Conservation (phyloP, 2,797 vertebrate species). For the Ispidina lecontei region DNA sequence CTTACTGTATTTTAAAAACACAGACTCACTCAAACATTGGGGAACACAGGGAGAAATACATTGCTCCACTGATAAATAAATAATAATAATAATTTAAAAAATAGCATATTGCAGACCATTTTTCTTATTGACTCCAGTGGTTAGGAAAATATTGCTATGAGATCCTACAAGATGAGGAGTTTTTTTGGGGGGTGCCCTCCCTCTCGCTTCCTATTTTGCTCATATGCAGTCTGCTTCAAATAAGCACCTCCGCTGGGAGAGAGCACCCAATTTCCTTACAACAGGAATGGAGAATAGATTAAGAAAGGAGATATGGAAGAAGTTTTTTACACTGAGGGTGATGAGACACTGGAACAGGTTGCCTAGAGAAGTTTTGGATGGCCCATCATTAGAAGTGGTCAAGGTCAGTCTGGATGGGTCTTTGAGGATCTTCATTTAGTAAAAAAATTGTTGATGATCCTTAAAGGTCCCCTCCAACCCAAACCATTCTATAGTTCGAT, state of each 20-base stretch:
- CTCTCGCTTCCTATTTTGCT: neutral
- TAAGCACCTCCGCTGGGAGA: neutral
- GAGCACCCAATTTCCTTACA: neutral
- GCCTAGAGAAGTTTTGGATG: neutral
- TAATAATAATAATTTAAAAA: neutral
- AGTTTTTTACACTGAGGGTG: neutral
- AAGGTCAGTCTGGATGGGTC: rapidly evolving
- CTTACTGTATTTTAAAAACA: neutral
- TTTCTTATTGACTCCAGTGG: neutral
- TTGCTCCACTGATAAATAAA: neutral
- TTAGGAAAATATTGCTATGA: neutral
- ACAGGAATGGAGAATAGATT: neutral
- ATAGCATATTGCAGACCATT: neutral
- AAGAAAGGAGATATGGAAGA: neutral
- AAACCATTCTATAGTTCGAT: neutral
- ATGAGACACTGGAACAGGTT: neutral
- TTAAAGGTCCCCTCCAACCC: neutral
- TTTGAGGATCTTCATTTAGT: neutral
- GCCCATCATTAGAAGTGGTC: neutral
- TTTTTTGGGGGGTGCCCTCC: neutral
- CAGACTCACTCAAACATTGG: neutral
- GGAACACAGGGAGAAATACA: neutral
- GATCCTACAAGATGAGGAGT: neutral
- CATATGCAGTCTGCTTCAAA: neutral
- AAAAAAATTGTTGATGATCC: neutral